Evolutionary conservation across 2,113 vertebrate species (phyloP).

Genomic region (Cheirogaleus medius): DNA sequence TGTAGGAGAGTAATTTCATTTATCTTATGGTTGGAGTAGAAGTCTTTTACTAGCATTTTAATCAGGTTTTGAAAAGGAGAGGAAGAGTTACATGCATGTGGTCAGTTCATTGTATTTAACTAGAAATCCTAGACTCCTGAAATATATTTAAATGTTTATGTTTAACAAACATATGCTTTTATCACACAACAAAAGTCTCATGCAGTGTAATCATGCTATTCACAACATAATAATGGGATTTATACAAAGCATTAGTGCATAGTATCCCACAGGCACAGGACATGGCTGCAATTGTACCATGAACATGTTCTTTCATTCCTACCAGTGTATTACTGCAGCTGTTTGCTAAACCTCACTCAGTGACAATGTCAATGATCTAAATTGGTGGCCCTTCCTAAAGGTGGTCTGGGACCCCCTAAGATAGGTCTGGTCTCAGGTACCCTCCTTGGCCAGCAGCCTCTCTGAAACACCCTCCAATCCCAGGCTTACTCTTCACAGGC

Average conservation of each 20-base stretch:
- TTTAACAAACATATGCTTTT: not conserved
- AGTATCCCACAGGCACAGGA: not conserved
- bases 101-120: not conserved
- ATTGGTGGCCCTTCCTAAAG: not conserved
- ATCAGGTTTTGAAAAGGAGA: constrained; percentile 17
- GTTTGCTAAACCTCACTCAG: not conserved
- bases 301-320: not conserved
- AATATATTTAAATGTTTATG: constrained; percentile 24
- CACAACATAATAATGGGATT: constrained; percentile 14
- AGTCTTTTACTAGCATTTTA: constrained; percentile 29
- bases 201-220: not conserved
- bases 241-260: not conserved
- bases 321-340: not conserved
- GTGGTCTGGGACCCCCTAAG: not conserved
- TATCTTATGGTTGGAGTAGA: not conserved
- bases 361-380: not conserved
- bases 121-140: constrained; percentile 6
- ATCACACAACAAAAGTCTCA: not conserved
- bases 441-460: not conserved
- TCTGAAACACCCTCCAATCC: not conserved
- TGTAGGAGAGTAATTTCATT: constrained; percentile 3
- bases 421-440: not conserved
- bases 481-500: not conserved
- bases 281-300: not conserved
- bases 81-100: not conserved